Conservation (phyloP, 2,113 vertebrate species). For the Vimba vimba region DNA sequence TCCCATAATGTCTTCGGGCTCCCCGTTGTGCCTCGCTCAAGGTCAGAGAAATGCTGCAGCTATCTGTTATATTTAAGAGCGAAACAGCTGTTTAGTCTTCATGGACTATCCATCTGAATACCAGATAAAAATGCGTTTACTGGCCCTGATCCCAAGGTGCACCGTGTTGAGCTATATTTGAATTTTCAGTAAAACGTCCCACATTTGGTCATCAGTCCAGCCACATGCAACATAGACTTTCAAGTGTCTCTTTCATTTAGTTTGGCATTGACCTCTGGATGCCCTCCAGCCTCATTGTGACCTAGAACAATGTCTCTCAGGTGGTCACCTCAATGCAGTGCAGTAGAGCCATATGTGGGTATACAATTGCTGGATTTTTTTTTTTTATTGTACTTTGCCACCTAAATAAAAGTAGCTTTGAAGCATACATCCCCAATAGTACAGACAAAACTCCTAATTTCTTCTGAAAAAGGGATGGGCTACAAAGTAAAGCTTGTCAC, state of each 20-base stretch:
- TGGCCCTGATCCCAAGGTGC: slow-evolving; percentile 2
- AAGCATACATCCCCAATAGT: not conserved
- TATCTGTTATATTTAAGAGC: slow-evolving; percentile 32
- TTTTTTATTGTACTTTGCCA: not conserved
- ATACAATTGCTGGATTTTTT: not conserved
- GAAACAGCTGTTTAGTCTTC: slow-evolving; percentile 53
- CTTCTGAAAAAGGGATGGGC: not conserved
- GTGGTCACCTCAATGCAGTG: not conserved
- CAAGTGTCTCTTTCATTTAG: not conserved
- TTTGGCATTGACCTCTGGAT: slow-evolving; percentile 17
- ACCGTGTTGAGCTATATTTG: slow-evolving; percentile 5
- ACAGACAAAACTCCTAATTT: not conserved
- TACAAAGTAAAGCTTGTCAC: not conserved
- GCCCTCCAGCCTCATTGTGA: not conserved
- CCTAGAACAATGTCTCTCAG: slow-evolving; percentile 22
- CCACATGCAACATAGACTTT: not conserved
- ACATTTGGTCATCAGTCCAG: slow-evolving; percentile 2
- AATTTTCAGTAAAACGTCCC: not conserved
- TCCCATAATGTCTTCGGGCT: not conserved
- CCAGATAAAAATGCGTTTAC: slow-evolving; percentile 28
- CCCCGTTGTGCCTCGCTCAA: slow-evolving; percentile 23
- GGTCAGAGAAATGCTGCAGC: slow-evolving; percentile 34
- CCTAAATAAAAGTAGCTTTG: not conserved
- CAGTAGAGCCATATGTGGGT: not conserved
- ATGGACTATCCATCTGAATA: not conserved